phyloP scores from a whole-genome alignment of 2,888 invertebrate species.

The Chrysopilus asiliformis region DNA sequence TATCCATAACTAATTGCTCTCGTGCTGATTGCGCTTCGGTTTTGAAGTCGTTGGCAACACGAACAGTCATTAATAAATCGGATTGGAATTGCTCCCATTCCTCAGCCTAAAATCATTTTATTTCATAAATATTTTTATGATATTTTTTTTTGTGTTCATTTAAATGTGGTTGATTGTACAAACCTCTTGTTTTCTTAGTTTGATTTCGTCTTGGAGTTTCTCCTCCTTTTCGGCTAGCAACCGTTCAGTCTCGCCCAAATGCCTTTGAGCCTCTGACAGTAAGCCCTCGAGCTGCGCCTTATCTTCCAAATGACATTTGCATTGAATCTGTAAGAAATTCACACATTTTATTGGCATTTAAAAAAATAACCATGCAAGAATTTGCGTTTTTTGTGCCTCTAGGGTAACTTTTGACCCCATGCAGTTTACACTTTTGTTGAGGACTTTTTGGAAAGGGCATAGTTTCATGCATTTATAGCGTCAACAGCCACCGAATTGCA shows the following conservation, averaged over 20 bases:
- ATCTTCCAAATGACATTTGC: slow-evolving; percentile 35
- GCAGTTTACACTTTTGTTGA: too few species aligned
- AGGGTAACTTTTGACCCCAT: too few species aligned
- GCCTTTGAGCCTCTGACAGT: slow-evolving; percentile 62
- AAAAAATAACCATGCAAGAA: too few species aligned
- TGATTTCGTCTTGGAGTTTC: slow-evolving; percentile 49
- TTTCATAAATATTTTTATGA: slow-evolving; percentile 1
- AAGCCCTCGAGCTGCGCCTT: slow-evolving; percentile 32
- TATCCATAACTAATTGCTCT: slow-evolving; percentile 70
- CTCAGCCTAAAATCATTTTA: slow-evolving; percentile 31
- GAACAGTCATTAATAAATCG: slow-evolving; percentile 81
- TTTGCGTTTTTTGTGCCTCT: too few species aligned
- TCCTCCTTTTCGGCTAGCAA: slow-evolving; percentile 53
- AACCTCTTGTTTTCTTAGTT: slow-evolving; percentile 49
- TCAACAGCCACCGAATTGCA: too few species aligned
- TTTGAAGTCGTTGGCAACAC: slow-evolving; percentile 92
- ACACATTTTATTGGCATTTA: too few species aligned
- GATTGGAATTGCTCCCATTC: slow-evolving; percentile 94
- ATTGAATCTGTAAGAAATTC: too few species aligned
- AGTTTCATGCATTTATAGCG: too few species aligned
- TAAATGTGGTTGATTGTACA: background rate
- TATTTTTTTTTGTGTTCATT: slow-evolving; percentile 17
- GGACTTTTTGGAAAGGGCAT: too few species aligned
- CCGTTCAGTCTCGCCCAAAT: slow-evolving; percentile 54
- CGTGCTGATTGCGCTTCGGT: slow-evolving; percentile 89